Base-by-base conservation (phyloP, 1,140 invertebrate genomes). In the Chionoecetes opilio region DNA sequence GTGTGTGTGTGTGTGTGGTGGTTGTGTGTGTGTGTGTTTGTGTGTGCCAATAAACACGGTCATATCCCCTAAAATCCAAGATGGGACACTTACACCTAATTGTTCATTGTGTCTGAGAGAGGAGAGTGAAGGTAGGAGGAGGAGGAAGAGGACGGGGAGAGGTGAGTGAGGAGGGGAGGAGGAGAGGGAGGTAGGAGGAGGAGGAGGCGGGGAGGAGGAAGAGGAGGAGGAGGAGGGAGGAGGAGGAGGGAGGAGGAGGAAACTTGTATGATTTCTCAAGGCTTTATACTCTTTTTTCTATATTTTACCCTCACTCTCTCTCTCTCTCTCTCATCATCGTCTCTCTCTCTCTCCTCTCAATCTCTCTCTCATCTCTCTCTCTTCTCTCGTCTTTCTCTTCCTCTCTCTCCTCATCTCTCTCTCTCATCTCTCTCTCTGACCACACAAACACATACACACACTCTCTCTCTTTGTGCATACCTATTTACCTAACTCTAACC, bases 291-390 rank as follows among this genome's bases (percentile, higher is more conserved):
- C 14, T 46, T 46, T 46, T 46, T 14, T 46, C 41, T 46, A 5
- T 46, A 5, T 46, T 14, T 46, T 14, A 8, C 41, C 8, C 21
- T 75, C 63, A 5, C 63, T 75, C 21, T 75, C 26, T 75, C 63
- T 75, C 63, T 75, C 21, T 75, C 26, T 75, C 26, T 75, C 2
- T 75, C 21, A 2, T 75, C 21, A 2, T 26, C n/a, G 21, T 75
- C 63, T 75, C 63, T 75, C 63, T 75, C 63, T 75, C 63, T 75
- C 63, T 75, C 63, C 63, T 75, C 63, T 75, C 63, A n/a, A 17
- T 75, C 63, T 75, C 63, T 75, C 63, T 75, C 63, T n/a, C 26
- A n/a, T 75, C 63, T 63, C 53, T 63, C 53, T 63, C 53, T 63
- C 53, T 63, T 21, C 14, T 14, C 14, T 14, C 14, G 5, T 63